Evolutionary conservation across 2,113 vertebrate species (phyloP).

Genomic region (Thamnophis sirtalis): DNA sequence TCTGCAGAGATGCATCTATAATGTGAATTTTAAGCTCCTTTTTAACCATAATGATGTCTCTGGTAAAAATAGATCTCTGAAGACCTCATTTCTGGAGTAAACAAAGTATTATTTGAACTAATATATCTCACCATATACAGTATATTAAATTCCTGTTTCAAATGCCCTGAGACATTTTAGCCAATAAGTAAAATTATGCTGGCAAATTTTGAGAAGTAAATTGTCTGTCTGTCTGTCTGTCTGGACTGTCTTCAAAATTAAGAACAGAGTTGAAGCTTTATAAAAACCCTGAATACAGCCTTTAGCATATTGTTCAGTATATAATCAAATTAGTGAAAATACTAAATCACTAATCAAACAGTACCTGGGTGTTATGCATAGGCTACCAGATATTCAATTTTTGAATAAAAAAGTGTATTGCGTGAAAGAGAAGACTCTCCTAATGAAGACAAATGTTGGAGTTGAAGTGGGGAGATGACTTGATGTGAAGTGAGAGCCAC

Average conservation of each 20-base stretch:
- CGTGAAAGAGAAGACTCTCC: neutral
- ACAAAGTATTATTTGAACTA: neutral
- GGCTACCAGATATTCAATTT: neutral
- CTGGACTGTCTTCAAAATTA: neutral
- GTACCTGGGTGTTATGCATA: neutral
- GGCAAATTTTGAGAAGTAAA: neutral
- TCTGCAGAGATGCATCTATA: neutral
- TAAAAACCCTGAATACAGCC: neutral
- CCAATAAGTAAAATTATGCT: neutral
- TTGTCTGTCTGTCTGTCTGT: neutral
- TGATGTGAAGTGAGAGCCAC: neutral
- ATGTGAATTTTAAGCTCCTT: neutral
- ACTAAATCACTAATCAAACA: neutral
- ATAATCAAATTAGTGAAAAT: neutral
- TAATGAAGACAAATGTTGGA: neutral
- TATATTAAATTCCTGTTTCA: neutral
- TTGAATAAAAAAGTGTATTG: neutral
- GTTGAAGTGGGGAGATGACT: no score
- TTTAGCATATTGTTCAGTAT: neutral
- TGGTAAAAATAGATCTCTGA: neutral
- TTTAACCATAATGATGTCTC: neutral
- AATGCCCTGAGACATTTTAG: neutral
- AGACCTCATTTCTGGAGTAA: neutral
- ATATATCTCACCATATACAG: neutral
- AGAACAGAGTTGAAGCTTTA: neutral